A percentile compares a stretch with the other conserved stretches of the same genome.
Conservation (phyloP, 1,140 invertebrate genomes). For the Cyclina sinensis region DNA sequence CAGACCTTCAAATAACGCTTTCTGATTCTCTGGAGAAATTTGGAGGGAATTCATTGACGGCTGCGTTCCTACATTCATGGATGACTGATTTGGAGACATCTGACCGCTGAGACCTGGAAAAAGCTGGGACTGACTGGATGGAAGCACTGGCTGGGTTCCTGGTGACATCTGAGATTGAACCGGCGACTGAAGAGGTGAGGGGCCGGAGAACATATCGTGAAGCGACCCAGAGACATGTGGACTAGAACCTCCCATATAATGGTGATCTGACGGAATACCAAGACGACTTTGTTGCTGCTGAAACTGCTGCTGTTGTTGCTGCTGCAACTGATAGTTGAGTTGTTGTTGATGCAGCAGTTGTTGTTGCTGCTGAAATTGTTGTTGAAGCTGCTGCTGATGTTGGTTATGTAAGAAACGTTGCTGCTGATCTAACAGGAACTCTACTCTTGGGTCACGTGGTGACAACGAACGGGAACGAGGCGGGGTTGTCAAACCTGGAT, state of each 20-base stretch:
- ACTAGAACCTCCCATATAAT: constrained; percentile 60
- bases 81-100: constrained; percentile 36
- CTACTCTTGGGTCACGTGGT: constrained; percentile 89
- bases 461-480: constrained; percentile 87
- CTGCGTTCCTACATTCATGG: background rate
- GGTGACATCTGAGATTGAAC: constrained; percentile 63
- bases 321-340: constrained; percentile 60
- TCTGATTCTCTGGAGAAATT: constrained; percentile 83
- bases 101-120: constrained; percentile 8
- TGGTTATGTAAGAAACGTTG: constrained; percentile 87
- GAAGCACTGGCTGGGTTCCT: constrained; percentile 10
- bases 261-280: constrained; percentile 67
- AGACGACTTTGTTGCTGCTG: constrained; percentile 66
- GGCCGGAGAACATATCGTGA: constrained; percentile 70
- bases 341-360: constrained; percentile 74
- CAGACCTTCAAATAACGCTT: constrained; percentile 86
- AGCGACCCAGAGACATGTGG: constrained; percentile 55
- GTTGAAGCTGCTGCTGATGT: constrained; percentile 78
- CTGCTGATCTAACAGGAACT: constrained; percentile 88
- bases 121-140: constrained; percentile 42
- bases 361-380: constrained; percentile 74
- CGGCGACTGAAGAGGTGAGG: constrained; percentile 69
- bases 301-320: constrained; percentile 71
- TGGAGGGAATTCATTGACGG: constrained; percentile 67
- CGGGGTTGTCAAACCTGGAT: constrained; percentile 88